These are phyloP conservation scores for Drosophila macrospina DNA, from an alignment of 2,888 invertebrate species.

Conservation along the genomic window DNA sequence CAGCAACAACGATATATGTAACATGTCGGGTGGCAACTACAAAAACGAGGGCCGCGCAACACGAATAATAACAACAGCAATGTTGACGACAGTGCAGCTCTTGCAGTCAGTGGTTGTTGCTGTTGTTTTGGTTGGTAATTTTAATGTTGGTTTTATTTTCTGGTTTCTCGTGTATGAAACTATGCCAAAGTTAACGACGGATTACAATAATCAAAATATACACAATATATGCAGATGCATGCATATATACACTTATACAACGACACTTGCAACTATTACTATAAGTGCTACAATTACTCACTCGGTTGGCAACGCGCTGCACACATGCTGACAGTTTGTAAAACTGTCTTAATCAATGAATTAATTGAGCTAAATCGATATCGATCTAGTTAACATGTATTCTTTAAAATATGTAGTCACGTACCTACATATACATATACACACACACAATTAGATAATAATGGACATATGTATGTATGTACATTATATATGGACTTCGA, in stretches of 20 bases:
- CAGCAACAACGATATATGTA: conserved; percentile 65
- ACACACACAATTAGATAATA: background rate
- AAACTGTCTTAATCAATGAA: conserved; percentile 49
- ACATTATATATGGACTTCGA: conserved; percentile 26
- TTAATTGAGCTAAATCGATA: conserved; percentile 45
- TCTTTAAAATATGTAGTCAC: conserved; percentile 28
- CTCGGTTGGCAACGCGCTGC: conserved; percentile 50
- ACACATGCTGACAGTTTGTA: conserved; percentile 39
- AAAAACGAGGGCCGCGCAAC: conserved; percentile 64
- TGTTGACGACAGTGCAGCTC: conserved; percentile 38
- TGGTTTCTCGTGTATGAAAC: conserved; percentile 65
- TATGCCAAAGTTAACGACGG: conserved; percentile 78
- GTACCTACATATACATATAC: background rate
- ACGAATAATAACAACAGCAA: conserved; percentile 22
- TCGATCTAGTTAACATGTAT: conserved; percentile 26
- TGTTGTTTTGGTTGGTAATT: conserved; percentile 58
- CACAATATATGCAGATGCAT: conserved; percentile 14
- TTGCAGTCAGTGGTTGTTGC: conserved; percentile 29
- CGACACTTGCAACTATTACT: conserved; percentile 8
- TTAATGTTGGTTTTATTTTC: conserved; percentile 65
- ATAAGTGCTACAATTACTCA: conserved; percentile 61
- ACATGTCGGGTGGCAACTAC: conserved; percentile 71
- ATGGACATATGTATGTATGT: too few species aligned
- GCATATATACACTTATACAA: conserved; percentile 1
- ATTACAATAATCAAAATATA: conserved; percentile 70